Conservation (phyloP, 2,797 vertebrate species). For the Microchirus variegatus region DNA sequence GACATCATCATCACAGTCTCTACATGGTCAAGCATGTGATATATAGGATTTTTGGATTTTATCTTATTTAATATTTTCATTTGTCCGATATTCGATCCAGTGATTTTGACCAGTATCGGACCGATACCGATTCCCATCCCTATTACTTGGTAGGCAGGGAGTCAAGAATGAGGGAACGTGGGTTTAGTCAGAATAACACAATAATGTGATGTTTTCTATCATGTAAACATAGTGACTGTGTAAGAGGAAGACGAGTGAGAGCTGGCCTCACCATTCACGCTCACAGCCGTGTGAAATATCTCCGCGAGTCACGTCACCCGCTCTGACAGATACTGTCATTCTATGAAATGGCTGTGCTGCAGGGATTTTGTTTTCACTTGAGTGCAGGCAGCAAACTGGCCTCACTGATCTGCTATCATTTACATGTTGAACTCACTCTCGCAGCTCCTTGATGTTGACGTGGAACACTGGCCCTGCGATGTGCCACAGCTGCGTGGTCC, state of each 20-base stretch:
- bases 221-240: not conserved
- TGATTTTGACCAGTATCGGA: too few relatives aligned
- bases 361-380: constrained; percentile 44
- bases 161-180: too few relatives aligned
- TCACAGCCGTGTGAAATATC: constrained; percentile 15
- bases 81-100: too few relatives aligned
- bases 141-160: too few relatives aligned
- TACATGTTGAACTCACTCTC: constrained; percentile 63
- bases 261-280: constrained; percentile 26
- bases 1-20: too few relatives aligned
- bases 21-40: too few relatives aligned
- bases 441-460: constrained; percentile 58
- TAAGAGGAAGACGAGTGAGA: constrained; percentile 14
- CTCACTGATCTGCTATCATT: constrained; percentile 52
- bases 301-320: constrained; percentile 37
- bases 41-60: too few relatives aligned
- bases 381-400: constrained; percentile 19
- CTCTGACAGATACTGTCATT: constrained; percentile 53
- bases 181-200: too few relatives aligned
- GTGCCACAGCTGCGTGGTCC: constrained; percentile 26
- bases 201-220: too few relatives aligned
- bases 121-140: too few relatives aligned
- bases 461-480: constrained; percentile 43
- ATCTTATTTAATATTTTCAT: too few relatives aligned
- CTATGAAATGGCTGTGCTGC: constrained; percentile 31